Evolutionary conservation across 2,888 invertebrate species (phyloP).

Genomic region (Archips xylosteana): DNA sequence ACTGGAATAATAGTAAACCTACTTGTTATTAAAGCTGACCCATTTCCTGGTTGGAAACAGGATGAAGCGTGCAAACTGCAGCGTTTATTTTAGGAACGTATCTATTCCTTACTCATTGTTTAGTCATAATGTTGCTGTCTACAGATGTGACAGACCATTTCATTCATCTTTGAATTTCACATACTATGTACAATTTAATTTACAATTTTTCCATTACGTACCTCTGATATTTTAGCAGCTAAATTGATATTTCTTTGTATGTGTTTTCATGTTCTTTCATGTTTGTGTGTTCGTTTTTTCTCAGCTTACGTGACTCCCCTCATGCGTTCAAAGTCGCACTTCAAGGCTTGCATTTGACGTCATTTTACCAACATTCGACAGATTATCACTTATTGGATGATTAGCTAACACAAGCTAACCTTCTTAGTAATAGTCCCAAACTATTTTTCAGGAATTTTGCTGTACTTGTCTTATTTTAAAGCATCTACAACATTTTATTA

Average conservation of each 20-base stretch:
- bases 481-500: background rate
- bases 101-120: constrained; percentile 61
- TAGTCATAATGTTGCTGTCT: constrained; percentile 42
- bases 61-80: constrained; percentile 55
- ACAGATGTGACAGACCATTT: background rate
- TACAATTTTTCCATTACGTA: background rate
- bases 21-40: constrained; percentile 62
- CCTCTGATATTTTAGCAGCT: background rate
- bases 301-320: constrained; percentile 66
- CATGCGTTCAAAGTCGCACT: constrained; percentile 53
- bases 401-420: constrained; percentile 6
- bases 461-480: background rate
- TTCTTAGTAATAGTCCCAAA: background rate
- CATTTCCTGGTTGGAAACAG: constrained; percentile 56
- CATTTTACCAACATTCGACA: constrained; percentile 42
- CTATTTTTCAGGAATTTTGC: background rate
- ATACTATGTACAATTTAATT: background rate
- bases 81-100: constrained; percentile 54
- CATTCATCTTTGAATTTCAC: constrained; percentile 8
- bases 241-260: background rate
- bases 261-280: background rate
- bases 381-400: constrained; percentile 26
- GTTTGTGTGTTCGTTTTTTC: constrained; percentile 47
- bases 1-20: constrained; percentile 44
- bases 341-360: constrained; percentile 48